phyloP scores from a whole-genome alignment of 2,888 invertebrate species.

The Drepana falcataria region DNA sequence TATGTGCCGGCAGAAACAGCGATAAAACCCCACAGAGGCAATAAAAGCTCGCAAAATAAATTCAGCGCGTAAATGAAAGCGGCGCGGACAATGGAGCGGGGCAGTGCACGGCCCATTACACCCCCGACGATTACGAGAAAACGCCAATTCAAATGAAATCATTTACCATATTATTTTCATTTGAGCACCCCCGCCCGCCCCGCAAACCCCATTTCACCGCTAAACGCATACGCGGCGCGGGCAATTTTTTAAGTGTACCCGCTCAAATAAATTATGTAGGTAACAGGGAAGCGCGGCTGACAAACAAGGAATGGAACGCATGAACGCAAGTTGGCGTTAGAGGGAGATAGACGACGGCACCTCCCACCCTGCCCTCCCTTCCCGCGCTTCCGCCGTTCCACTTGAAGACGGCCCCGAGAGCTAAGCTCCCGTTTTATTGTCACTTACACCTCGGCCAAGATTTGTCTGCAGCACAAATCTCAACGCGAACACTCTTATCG shows the following conservation, averaged over 20 bases:
- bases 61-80: conserved; percentile 60
- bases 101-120: conserved; percentile 63
- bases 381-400: conserved; percentile 44
- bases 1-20: conserved; percentile 47
- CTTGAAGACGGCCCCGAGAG: conserved; percentile 74
- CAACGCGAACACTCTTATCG: conserved; percentile 27
- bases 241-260: conserved; percentile 77
- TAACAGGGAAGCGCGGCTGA: conserved; percentile 58
- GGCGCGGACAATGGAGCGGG: conserved; percentile 56
- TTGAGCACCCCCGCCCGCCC: conserved; percentile 30
- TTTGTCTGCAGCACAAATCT: conserved; percentile 51
- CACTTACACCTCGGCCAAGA: conserved; percentile 71
- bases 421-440: conserved; percentile 76
- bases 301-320: conserved; percentile 72
- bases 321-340: conserved; percentile 47
- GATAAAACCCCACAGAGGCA: conserved; percentile 53
- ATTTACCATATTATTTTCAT: conserved; percentile 75
- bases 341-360: conserved; percentile 52
- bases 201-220: conserved; percentile 65
- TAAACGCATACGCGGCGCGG: conserved; percentile 58
- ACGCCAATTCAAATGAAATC: conserved; percentile 72
- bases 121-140: conserved; percentile 49
- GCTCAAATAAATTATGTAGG: conserved; percentile 76
- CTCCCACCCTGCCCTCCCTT: conserved; percentile 32
- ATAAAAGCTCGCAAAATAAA: conserved; percentile 54